A percentile compares a stretch with the other conserved stretches of the same genome.
These are phyloP conservation scores for Pygoscelis antarcticus DNA, from an alignment of 2,113 vertebrate species.

Conservation along the genomic window DNA sequence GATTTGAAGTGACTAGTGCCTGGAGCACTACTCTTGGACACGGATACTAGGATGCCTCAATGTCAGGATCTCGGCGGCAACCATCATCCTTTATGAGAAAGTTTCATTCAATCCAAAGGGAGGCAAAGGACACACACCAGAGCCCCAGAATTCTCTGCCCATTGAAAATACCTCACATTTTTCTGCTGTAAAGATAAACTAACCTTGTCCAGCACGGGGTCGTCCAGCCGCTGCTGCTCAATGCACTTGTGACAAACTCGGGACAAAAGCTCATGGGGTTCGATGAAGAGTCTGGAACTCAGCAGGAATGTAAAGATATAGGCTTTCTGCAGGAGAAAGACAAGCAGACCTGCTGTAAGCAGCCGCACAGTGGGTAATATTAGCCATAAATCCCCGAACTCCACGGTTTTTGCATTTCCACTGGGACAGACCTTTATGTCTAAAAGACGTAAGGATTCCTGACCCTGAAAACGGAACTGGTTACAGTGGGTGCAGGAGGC, in stretches of 20 bases:
- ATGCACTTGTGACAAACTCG: constrained; percentile 89
- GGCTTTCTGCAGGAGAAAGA: constrained; percentile 80
- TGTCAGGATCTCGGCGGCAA: not conserved
- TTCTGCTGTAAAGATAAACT: constrained; percentile 32
- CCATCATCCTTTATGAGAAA: not conserved
- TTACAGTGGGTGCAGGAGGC: not conserved
- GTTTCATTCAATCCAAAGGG: not conserved
- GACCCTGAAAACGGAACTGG: not conserved
- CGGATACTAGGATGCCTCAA: not conserved
- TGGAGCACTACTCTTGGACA: not conserved
- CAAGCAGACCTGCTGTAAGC: not conserved
- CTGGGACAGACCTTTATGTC: not conserved
- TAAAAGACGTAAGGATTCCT: not conserved
- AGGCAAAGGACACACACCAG: not conserved
- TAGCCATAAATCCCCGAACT: not conserved
- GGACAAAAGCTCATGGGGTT: constrained; percentile 87
- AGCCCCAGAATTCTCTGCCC: not conserved
- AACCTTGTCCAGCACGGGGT: constrained; percentile 87
- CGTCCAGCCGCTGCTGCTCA: constrained; percentile 88
- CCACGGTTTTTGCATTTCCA: not conserved
- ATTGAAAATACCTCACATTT: not conserved
- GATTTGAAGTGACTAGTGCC: not conserved
- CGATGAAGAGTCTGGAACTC: constrained; percentile 90
- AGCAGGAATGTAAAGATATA: constrained; percentile 93
- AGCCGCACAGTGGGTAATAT: not conserved